Evolutionary conservation across 2,888 invertebrate species (phyloP), one percentile per base, ranked within the genome.

Genomic region (Icerya purchasi): DNA sequence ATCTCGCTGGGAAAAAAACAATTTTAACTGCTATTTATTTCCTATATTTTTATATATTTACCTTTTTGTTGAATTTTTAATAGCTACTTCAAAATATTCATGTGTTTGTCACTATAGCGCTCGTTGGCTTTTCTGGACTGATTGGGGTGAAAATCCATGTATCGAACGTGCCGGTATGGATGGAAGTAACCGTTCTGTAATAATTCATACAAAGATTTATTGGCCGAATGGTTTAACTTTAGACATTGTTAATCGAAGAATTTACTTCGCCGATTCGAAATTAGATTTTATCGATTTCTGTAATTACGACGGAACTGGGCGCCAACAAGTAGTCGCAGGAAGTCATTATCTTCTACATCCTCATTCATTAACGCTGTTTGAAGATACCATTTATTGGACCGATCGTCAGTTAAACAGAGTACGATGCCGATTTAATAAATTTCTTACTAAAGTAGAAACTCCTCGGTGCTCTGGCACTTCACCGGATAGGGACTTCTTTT

Each of bases 191-290:
- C 78, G 94, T 3, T 78, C 78, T 20, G 81, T 83, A 0, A 91
- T 96, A 57, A 86, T 96, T 55, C 86, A 82, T 53, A 91, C 90
- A 0, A 94, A 94, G 70, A 90, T 98, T 63, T 96, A 91, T 73
- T 97, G 96, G 96, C 97, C 97, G 0, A 97, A 96, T 69, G 96
- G 96, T 0, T 74, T 98, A n/a, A 90, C 97, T 0, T 73, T 98
- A 2, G 98, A 98, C 69, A 86, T 90, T 21, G 86, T 96, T 0
- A 94, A 86, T 0, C 84, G 86, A 68, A 75, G 96, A 56, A 83
- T 98, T 0, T 98, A 98, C 73, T 98, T 97, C 70, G 94, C 94
- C 0, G 97, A 98, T 72, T 92, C 92, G 0, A 92, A 96, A 69
- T 73, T 98, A 49, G 97, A 97, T 70, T 97, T 90, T 69, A 97